These are phyloP conservation scores for Diglossa brunneiventris DNA, from an alignment of 2,113 vertebrate species.

Conservation along the genomic window DNA sequence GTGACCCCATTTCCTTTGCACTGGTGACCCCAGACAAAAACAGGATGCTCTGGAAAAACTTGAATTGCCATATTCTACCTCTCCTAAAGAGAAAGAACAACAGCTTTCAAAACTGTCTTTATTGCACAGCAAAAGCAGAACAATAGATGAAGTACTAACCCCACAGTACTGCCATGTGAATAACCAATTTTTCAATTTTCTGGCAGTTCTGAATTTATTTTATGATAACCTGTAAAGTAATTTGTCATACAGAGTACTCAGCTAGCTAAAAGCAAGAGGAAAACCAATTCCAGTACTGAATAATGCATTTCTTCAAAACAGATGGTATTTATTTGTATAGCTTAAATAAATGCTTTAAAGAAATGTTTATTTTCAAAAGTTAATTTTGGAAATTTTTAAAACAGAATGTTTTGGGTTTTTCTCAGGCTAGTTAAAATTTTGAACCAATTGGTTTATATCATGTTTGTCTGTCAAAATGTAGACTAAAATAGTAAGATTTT, in stretches of 20 bases:
- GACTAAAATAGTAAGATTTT: background rate
- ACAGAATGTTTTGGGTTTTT: fast-evolving
- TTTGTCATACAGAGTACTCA: background rate
- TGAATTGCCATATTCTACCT: background rate
- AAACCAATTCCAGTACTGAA: background rate
- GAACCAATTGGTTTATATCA: background rate
- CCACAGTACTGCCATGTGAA: background rate
- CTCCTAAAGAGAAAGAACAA: background rate
- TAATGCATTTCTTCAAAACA: background rate
- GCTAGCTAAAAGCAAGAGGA: background rate
- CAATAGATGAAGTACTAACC: background rate
- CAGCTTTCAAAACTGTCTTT: background rate
- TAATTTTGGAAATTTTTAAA: background rate
- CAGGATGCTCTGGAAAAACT: background rate
- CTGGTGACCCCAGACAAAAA: background rate
- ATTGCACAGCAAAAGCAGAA: background rate
- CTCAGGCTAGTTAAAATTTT: background rate
- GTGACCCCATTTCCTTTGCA: background rate
- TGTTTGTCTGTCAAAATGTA: background rate
- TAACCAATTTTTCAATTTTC: conserved; percentile 1
- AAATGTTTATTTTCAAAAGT: background rate
- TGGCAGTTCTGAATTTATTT: background rate
- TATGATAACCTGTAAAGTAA: background rate
- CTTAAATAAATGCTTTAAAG: background rate
- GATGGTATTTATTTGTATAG: background rate